phyloP scores from a whole-genome alignment of 1,140 invertebrate species.

The Hyphantria cunea region DNA sequence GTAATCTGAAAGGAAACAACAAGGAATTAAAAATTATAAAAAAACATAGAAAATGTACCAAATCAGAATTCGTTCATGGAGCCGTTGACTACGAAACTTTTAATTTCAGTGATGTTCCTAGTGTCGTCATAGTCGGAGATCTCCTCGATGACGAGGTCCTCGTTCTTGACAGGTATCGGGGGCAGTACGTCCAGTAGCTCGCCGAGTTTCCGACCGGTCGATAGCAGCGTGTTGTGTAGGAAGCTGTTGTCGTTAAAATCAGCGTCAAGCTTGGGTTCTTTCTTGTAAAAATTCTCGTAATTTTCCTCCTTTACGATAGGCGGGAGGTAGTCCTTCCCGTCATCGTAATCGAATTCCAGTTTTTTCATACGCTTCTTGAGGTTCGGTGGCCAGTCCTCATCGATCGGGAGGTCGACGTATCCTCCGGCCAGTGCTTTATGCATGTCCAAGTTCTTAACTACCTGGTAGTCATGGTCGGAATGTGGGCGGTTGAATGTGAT shows the following conservation, averaged over 20 bases:
- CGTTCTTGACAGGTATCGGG: constrained; percentile 65
- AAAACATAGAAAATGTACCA: constrained; percentile 30
- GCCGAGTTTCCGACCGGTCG: constrained; percentile 61
- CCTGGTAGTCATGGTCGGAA: constrained; percentile 78
- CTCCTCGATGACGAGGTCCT: constrained; percentile 69
- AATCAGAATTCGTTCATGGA: constrained; percentile 52
- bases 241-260: constrained; percentile 46
- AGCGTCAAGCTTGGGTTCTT: constrained; percentile 44
- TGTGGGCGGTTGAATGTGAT: constrained; percentile 73
- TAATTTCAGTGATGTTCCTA: constrained; percentile 62
- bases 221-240: constrained; percentile 58
- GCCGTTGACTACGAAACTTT: constrained; percentile 69
- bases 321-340: constrained; percentile 65
- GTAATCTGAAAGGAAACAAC: constrained; percentile 38
- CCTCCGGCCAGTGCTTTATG: constrained; percentile 52
- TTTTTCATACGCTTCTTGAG: constrained; percentile 74
- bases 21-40: constrained; percentile 25
- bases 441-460: constrained; percentile 56
- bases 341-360: constrained; percentile 70
- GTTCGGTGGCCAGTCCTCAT: constrained; percentile 74
- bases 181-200: constrained; percentile 59
- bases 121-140: constrained; percentile 63
- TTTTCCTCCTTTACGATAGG: constrained; percentile 72
- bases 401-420: constrained; percentile 76
- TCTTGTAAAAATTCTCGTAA: constrained; percentile 60